phyloP scores from a whole-genome alignment of 2,797 vertebrate species.

The Vespertilio murinus region DNA sequence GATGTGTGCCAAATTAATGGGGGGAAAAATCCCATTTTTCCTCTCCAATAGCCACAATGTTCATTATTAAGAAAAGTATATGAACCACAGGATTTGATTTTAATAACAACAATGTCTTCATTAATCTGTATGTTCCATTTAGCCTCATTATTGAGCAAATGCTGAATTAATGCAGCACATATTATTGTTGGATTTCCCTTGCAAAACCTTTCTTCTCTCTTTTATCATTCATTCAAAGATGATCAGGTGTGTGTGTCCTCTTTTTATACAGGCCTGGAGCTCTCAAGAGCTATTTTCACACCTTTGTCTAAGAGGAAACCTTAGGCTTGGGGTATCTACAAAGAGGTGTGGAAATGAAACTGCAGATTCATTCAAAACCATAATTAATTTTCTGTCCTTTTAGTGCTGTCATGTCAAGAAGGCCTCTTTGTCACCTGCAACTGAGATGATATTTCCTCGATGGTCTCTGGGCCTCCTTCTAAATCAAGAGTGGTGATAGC shows the following conservation, averaged over 20 bases:
- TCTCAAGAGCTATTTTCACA: constrained; percentile 83
- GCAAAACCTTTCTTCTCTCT: constrained; percentile 78
- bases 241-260: constrained; percentile 88
- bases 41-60: constrained; percentile 92
- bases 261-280: constrained; percentile 82
- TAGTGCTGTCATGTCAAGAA: constrained; percentile 82
- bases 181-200: constrained; percentile 86
- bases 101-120: constrained; percentile 95
- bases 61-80: constrained; percentile 94
- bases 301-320: constrained; percentile 74
- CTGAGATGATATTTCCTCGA: constrained; percentile 87
- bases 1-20: constrained; percentile 96
- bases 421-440: constrained; percentile 87
- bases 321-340: background rate
- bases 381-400: constrained; percentile 82
- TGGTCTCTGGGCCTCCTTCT: constrained; percentile 82
- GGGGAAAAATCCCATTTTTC: constrained; percentile 92
- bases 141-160: constrained; percentile 89
- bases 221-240: constrained; percentile 85
- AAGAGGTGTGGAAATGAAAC: constrained; percentile 13
- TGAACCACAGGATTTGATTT: constrained; percentile 94
- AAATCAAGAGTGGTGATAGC: constrained; percentile 87
- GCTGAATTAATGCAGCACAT: constrained; percentile 86
- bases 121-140: constrained; percentile 89
- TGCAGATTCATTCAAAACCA: constrained; percentile 64